These are phyloP conservation scores for Puntigrus tetrazona DNA, from an alignment of 2,113 vertebrate genomes.

Conservation along the genomic window DNA sequence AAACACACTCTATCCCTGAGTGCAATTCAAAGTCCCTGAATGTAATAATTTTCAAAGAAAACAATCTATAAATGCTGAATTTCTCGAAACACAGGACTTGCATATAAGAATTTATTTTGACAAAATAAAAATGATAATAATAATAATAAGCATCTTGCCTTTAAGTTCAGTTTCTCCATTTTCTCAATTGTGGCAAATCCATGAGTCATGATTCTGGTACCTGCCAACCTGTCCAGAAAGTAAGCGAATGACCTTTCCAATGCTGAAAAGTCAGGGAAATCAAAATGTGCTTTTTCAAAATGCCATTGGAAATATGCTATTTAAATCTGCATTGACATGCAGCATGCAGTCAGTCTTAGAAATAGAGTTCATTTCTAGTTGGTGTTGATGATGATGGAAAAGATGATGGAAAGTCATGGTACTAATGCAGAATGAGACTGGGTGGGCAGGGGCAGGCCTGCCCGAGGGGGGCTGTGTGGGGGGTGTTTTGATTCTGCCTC, in stretches of 20 bases:
- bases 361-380: not conserved
- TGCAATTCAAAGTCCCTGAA: not conserved
- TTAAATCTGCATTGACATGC: not conserved
- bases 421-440: not conserved
- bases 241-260: slow-evolving; percentile 10
- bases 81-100: not conserved
- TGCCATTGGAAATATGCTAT: not conserved
- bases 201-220: not conserved
- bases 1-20: not conserved
- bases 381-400: not conserved
- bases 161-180: not conserved
- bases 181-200: not conserved
- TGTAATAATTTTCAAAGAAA: not conserved
- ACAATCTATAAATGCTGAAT: not conserved
- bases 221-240: slow-evolving; percentile 1
- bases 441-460: not conserved
- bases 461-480: slow-evolving; percentile 1
- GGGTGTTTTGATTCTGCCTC: not conserved
- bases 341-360: not conserved
- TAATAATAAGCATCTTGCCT: not conserved
- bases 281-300: slow-evolving; percentile 2
- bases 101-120: not conserved
- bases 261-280: not conserved
- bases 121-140: not conserved
- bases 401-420: not conserved